Percentiles rank a stretch among this genome's conserved stretches.
These are phyloP conservation scores for Chunga burmeisteri DNA, from an alignment of 2,113 vertebrate species.

Conservation along the genomic window DNA sequence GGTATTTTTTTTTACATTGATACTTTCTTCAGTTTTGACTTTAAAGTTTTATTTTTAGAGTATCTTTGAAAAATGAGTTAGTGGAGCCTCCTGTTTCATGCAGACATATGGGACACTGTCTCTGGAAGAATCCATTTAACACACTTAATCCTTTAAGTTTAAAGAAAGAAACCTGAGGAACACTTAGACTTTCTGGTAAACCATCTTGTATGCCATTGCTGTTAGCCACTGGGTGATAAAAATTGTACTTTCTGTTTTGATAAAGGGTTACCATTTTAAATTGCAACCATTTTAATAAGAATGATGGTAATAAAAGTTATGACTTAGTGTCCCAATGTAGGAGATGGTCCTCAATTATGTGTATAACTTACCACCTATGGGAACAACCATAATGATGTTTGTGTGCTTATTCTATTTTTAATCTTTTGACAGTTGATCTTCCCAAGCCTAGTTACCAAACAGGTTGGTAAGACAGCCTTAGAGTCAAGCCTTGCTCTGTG, in stretches of 20 bases:
- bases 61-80: not conserved
- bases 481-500: not conserved
- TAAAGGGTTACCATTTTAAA: not conserved
- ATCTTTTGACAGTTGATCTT: not conserved
- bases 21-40: not conserved
- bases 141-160: not conserved
- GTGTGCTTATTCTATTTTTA: not conserved
- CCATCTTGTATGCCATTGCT: not conserved
- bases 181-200: not conserved
- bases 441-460: not conserved
- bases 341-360: not conserved
- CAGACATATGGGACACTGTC: rapidly evolving
- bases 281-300: not conserved
- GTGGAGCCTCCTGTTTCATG: not conserved
- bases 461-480: not conserved
- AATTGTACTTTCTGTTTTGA: not conserved
- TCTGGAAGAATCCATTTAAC: not conserved
- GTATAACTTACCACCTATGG: not conserved
- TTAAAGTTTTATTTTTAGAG: not conserved
- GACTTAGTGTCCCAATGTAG: not conserved
- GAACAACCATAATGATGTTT: not conserved
- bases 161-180: not conserved
- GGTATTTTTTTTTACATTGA: not conserved
- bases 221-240: not conserved
- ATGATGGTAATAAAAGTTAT: not conserved